Conservation (phyloP, 2,113 vertebrate species). For the Gila orcuttii region DNA sequence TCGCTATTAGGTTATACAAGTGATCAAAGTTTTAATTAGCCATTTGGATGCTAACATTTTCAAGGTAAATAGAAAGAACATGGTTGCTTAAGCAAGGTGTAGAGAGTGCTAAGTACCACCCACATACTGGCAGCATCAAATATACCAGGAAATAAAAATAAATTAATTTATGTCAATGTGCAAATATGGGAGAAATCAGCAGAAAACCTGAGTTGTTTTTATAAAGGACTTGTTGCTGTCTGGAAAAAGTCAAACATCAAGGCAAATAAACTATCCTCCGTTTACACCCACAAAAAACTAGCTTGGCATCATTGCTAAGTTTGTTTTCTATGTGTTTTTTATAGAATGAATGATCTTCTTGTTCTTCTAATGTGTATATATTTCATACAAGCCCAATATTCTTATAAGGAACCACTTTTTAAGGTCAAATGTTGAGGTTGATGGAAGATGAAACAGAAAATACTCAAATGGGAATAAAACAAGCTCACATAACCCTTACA, state of each 20-base stretch:
- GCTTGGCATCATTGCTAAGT: neutral
- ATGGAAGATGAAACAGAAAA: neutral
- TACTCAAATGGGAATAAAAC: neutral
- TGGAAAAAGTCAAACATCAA: neutral
- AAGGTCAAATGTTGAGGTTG: neutral
- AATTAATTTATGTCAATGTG: neutral
- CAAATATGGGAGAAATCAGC: neutral
- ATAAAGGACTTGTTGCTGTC: neutral
- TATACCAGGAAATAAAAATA: conserved; percentile 18
- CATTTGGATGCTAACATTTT: conserved; percentile 48
- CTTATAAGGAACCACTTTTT: neutral
- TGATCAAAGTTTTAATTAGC: conserved; percentile 51
- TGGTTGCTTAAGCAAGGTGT: neutral
- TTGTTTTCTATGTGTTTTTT: neutral
- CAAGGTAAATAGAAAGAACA: conserved; percentile 15
- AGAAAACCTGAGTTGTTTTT: neutral
- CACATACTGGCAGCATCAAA: conserved; percentile 16
- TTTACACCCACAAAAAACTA: neutral
- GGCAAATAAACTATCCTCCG: neutral
- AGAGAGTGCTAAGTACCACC: conserved; percentile 24
- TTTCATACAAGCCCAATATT: neutral
- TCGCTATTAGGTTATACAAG: neutral
- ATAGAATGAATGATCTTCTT: conserved; percentile 11
- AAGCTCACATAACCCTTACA: neutral
- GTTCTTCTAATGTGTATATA: conserved; percentile 5